phyloP scores from a whole-genome alignment of 2,888 invertebrate species.

The Altica lythri region DNA sequence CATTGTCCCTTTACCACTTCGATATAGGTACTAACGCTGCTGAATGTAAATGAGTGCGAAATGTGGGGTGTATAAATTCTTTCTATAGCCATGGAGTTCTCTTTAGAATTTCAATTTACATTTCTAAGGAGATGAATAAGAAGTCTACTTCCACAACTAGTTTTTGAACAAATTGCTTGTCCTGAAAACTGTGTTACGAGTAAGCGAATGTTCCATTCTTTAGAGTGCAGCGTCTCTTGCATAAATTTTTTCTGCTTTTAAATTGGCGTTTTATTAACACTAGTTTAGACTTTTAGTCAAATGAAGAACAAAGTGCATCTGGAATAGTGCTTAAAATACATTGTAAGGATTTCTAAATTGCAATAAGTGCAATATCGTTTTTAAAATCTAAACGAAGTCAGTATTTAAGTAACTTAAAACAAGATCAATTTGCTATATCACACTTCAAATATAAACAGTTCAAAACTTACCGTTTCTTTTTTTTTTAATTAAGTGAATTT shows the following conservation, averaged over 20 bases:
- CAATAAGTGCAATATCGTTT: no score
- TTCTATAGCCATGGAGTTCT: slow-evolving; percentile 7
- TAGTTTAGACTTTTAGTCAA: slow-evolving; percentile 2
- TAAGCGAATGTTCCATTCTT: slow-evolving; percentile 6
- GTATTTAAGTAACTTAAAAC: no score
- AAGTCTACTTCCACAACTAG: slow-evolving; percentile 18
- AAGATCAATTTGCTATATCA: no score
- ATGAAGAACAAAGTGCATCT: no score
- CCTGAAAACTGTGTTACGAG: slow-evolving; percentile 16
- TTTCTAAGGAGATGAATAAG: slow-evolving; percentile 22
- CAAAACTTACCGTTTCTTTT: no score
- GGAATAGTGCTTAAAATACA: no score
- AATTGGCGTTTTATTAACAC: slow-evolving; percentile 9
- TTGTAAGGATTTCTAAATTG: no score
- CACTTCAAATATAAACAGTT: no score
- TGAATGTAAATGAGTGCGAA: slow-evolving; percentile 17
- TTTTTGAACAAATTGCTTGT: slow-evolving; percentile 20
- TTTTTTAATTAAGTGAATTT: no score
- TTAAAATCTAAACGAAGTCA: no score
- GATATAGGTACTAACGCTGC: no score
- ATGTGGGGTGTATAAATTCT: slow-evolving; percentile 13
- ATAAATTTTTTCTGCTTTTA: background rate
- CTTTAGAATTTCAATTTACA: slow-evolving; percentile 20
- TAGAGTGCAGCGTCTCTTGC: background rate
- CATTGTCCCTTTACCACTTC: no score